Percentiles rank a stretch among this genome's conserved stretches.
Conservation (phyloP, 2,797 vertebrate genomes). For the Sciaenops ocellatus region DNA sequence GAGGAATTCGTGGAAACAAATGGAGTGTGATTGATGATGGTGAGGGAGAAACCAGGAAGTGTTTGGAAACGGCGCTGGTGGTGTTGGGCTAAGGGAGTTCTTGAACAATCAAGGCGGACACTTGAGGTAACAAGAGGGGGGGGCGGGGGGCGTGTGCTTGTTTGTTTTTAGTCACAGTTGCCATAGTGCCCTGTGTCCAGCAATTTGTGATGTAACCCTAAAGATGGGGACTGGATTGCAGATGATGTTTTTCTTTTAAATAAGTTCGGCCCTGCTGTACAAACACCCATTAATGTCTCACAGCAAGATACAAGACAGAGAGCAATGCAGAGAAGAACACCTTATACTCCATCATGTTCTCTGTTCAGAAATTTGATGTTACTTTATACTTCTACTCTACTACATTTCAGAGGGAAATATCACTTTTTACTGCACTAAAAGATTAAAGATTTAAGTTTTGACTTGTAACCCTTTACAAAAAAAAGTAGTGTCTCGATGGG, state of each 20-base stretch:
- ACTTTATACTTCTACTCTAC: not conserved
- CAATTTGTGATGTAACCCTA: not conserved
- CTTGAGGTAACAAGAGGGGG: slow-evolving; percentile 15
- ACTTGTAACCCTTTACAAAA: too few species aligned
- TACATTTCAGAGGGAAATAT: not conserved
- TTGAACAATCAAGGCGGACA: not conserved
- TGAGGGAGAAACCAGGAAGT: slow-evolving; percentile 17
- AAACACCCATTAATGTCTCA: too few species aligned
- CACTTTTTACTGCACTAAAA: too few species aligned
- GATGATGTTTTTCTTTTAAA: too few species aligned
- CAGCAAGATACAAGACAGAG: too few species aligned
- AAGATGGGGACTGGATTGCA: not conserved
- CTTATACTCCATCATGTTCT: too few species aligned
- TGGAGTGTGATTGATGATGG: slow-evolving; percentile 29
- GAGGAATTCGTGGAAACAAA: slow-evolving; percentile 28
- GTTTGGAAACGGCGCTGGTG: slow-evolving; percentile 5
- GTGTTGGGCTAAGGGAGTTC: not conserved
- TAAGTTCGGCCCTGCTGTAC: too few species aligned
- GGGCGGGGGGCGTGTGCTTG: not conserved
- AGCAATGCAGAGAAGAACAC: too few species aligned
- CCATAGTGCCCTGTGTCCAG: not conserved
- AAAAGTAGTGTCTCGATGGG: too few species aligned
- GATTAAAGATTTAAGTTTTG: too few species aligned
- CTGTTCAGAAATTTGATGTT: too few species aligned
- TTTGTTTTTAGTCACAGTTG: slow-evolving; percentile 52